These are phyloP conservation scores for Caenorhabditis briggsae DNA, from an alignment of 1,140 invertebrate genomes.

Conservation along the genomic window DNA sequence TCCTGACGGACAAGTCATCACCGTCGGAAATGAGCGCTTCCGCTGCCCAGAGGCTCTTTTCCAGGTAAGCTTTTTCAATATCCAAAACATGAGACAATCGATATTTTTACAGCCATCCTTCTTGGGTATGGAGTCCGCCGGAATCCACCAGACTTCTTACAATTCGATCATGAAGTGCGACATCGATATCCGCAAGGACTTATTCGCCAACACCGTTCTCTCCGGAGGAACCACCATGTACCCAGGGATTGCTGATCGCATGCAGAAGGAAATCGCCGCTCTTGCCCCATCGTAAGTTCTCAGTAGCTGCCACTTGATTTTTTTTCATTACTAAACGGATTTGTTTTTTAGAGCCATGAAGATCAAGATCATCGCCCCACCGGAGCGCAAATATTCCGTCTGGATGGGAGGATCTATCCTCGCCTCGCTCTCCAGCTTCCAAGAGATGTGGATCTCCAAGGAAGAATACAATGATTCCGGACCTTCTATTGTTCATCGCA, in stretches of 20 bases:
- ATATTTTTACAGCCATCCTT: no score
- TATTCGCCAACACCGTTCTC: slow-evolving; percentile 72
- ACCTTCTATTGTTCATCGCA: not conserved
- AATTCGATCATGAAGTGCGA: no score
- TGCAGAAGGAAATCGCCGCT: slow-evolving; percentile 78
- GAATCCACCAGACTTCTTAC: no score
- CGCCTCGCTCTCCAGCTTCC: not conserved
- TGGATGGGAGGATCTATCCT: not conserved
- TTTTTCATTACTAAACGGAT: no score
- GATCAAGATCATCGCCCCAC: not conserved
- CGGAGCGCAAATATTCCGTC: not conserved
- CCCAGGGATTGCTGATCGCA: slow-evolving; percentile 80
- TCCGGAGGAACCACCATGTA: slow-evolving; percentile 81
- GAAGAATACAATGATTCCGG: not conserved
- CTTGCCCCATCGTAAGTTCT: slow-evolving; percentile 75
- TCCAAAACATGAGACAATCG: no score
- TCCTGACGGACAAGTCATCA: slow-evolving; percentile 78
- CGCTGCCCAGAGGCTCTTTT: slow-evolving; percentile 78
- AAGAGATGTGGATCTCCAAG: not conserved
- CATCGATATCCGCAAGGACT: no score
- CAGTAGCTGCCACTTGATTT: no score
- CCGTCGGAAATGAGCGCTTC: slow-evolving; percentile 79
- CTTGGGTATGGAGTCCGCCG: no score
- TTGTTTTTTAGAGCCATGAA: not conserved
- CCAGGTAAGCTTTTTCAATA: slow-evolving; percentile 60